Evolutionary conservation across 2,797 vertebrate genomes (phyloP).

Genomic region (Sebastes itinus): DNA sequence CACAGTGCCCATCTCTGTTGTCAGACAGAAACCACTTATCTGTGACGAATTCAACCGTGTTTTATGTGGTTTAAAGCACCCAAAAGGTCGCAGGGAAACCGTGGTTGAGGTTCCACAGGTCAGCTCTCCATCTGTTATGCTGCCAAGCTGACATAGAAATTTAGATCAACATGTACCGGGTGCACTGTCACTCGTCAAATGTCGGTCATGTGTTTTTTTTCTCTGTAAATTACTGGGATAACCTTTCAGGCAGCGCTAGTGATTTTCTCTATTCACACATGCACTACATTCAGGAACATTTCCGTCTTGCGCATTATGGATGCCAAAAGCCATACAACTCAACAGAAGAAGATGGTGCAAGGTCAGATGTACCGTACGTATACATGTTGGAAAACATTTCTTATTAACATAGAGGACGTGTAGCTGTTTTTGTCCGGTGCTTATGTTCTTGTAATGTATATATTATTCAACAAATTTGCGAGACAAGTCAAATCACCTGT

Average conservation of each 20-base stretch:
- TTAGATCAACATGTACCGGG: not conserved
- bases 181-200: not conserved
- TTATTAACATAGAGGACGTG: too few relatives aligned
- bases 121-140: slow-evolving; percentile 1
- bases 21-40: slow-evolving; percentile 49
- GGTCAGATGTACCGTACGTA: not conserved
- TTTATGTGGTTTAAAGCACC: slow-evolving; percentile 31
- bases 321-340: too few relatives aligned
- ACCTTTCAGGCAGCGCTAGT: not conserved
- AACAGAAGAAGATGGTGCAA: not conserved
- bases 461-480: not conserved
- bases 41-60: slow-evolving; percentile 18
- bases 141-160: slow-evolving; percentile 8
- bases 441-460: too few relatives aligned
- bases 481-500: not conserved
- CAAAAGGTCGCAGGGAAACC: slow-evolving; percentile 22
- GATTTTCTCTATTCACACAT: not conserved
- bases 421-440: too few relatives aligned
- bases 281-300: not conserved
- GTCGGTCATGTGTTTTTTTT: not conserved
- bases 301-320: not conserved
- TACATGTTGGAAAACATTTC: not conserved
- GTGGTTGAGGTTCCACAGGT: slow-evolving; percentile 8
- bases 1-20: slow-evolving; percentile 25
- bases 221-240: not conserved